Percentiles rank a stretch among this genome's conserved stretches.
phyloP scores from a whole-genome alignment of 1,140 invertebrate species.

The Drosophila trapezifrons region DNA sequence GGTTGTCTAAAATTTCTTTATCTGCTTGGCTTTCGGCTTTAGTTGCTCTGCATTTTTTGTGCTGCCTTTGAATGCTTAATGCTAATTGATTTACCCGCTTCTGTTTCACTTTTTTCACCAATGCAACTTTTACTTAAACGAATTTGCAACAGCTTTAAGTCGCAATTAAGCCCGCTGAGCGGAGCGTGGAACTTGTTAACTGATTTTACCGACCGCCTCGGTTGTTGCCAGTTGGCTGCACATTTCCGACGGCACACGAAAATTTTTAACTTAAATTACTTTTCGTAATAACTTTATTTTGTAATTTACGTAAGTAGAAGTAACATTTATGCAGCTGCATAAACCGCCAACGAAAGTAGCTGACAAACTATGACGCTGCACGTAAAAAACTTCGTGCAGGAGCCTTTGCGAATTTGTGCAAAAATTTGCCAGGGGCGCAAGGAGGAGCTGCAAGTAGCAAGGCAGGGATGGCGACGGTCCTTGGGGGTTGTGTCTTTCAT shows the following conservation, averaged over 20 bases:
- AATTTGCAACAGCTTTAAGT: slow-evolving; percentile 67
- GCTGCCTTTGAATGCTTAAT: slow-evolving; percentile 56
- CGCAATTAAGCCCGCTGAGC: slow-evolving; percentile 53
- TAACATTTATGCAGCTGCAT: slow-evolving; percentile 82
- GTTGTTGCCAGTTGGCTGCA: slow-evolving; percentile 72
- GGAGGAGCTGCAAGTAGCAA: not conserved
- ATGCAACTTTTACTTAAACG: slow-evolving; percentile 43
- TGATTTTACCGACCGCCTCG: slow-evolving; percentile 64
- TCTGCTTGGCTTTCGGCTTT: not conserved
- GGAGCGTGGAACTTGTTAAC: slow-evolving; percentile 67
- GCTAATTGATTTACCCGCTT: slow-evolving; percentile 64
- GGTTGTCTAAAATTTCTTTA: not conserved
- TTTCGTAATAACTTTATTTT: slow-evolving; percentile 83
- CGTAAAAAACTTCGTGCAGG: slow-evolving; percentile 72
- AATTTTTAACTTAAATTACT: slow-evolving; percentile 83
- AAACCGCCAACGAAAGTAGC: slow-evolving; percentile 75
- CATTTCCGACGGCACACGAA: slow-evolving; percentile 73
- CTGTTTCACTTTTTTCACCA: slow-evolving; percentile 22
- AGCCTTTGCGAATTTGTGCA: slow-evolving; percentile 73
- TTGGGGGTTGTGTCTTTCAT: slow-evolving; percentile 8
- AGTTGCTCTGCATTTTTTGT: too few species aligned
- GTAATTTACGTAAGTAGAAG: slow-evolving; percentile 83
- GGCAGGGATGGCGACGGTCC: too few species aligned
- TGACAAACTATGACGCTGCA: slow-evolving; percentile 80
- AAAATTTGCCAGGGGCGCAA: slow-evolving; percentile 36